Evolutionary conservation across 2,888 invertebrate species (phyloP).

Genomic region (Leptinotarsa peninsularis): DNA sequence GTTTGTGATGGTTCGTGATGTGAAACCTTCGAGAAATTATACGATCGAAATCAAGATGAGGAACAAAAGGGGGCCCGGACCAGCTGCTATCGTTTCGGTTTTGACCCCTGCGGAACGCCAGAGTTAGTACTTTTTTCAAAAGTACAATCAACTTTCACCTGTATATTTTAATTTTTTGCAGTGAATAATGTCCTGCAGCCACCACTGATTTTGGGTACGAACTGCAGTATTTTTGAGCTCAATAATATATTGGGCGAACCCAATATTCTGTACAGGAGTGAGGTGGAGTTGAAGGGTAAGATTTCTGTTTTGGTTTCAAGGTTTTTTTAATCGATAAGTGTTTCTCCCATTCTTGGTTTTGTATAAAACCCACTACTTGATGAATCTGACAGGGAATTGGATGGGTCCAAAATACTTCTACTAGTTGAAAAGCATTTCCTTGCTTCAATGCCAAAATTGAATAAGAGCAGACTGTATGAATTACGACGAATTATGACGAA

Average conservation of each 20-base stretch:
- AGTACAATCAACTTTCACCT: too few relatives aligned
- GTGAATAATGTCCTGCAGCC: conserved; percentile 78
- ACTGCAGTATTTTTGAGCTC: conserved; percentile 76
- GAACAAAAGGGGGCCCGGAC: conserved; percentile 85
- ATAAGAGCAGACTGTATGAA: too few relatives aligned
- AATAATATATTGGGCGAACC: conserved; percentile 78
- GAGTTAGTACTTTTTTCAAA: conserved; percentile 66
- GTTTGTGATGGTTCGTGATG: conserved; percentile 83
- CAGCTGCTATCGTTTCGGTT: conserved; percentile 73
- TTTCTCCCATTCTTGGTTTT: too few relatives aligned
- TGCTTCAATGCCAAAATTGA: too few relatives aligned
- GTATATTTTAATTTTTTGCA: conserved; percentile 57
- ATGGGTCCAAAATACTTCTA: too few relatives aligned
- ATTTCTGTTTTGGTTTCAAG: background rate
- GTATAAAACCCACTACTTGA: too few relatives aligned
- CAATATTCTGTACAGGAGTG: conserved; percentile 62
- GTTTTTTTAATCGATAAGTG: too few relatives aligned
- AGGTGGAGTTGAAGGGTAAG: conserved; percentile 22
- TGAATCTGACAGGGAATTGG: too few relatives aligned
- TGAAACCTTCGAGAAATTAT: conserved; percentile 79
- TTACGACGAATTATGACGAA: too few relatives aligned
- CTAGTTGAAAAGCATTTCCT: too few relatives aligned
- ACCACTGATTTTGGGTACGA: conserved; percentile 77
- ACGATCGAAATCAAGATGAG: conserved; percentile 83
- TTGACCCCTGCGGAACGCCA: conserved; percentile 76